A percentile compares a stretch with the other conserved stretches of the same genome.
Evolutionary conservation across 2,113 vertebrate species (phyloP).

Genomic region (Hepsetus odoe): DNA sequence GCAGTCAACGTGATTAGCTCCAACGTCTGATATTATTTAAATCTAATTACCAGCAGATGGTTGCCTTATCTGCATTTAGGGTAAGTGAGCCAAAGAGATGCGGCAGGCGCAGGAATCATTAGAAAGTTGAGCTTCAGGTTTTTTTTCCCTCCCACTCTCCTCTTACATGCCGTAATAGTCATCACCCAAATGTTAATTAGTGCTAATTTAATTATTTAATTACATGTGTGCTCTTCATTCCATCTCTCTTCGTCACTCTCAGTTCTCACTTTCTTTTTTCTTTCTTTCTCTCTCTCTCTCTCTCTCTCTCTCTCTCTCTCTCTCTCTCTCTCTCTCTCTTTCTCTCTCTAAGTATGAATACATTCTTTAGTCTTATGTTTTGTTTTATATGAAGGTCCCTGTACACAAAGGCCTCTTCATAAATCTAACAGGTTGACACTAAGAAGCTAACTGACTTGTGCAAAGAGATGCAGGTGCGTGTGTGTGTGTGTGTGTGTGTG

Average conservation of each 20-base stretch:
- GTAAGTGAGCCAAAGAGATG: slow-evolving; percentile 96
- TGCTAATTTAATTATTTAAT: slow-evolving; percentile 96
- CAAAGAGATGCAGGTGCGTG: slow-evolving; percentile 18
- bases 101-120: slow-evolving; percentile 99
- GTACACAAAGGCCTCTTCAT: neutral
- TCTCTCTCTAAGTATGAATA: slow-evolving; percentile 8
- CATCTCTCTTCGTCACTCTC: slow-evolving; percentile 8
- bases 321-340: slow-evolving; percentile 9
- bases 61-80: slow-evolving; percentile 99
- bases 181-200: slow-evolving; percentile 95
- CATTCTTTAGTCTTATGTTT: slow-evolving; percentile 44
- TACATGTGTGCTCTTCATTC: slow-evolving; percentile 85
- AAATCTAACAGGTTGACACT: slow-evolving; percentile 12
- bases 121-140: slow-evolving; percentile 94
- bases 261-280: slow-evolving; percentile 1
- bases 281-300: slow-evolving; percentile 9
- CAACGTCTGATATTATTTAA: slow-evolving; percentile 98
- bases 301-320: neutral
- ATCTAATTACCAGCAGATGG: slow-evolving; percentile 99
- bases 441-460: slow-evolving; percentile 41
- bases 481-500: neutral
- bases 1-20: slow-evolving; percentile 99
- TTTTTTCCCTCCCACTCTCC: slow-evolving; percentile 62
- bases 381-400: neutral
- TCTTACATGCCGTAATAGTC: slow-evolving; percentile 92